Conservation (phyloP, 1,140 invertebrate genomes). For the Drosophila aff. region DNA sequence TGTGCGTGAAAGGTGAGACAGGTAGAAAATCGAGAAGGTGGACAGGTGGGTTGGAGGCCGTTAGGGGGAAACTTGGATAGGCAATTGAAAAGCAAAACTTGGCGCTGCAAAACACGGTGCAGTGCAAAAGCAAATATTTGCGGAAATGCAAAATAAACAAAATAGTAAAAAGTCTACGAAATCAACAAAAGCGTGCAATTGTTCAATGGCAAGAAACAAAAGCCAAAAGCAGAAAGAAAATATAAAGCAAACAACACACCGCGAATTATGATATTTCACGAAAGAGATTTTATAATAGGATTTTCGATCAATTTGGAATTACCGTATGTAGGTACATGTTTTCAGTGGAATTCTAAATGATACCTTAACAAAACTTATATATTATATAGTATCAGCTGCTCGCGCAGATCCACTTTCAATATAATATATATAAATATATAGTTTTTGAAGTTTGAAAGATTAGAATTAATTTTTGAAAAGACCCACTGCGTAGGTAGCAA, state of each 20-base stretch:
- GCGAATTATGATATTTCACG: background rate
- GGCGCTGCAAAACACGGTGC: constrained; percentile 4
- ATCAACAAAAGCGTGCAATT: constrained; percentile 19
- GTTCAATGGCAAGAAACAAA: constrained; percentile 30
- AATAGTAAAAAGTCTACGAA: background rate
- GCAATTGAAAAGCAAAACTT: constrained; percentile 65
- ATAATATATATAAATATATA: too few species aligned
- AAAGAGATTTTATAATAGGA: background rate
- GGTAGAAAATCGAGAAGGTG: constrained; percentile 42
- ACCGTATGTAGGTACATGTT: too few species aligned
- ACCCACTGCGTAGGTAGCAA: too few species aligned
- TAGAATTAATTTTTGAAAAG: too few species aligned
- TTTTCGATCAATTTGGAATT: too few species aligned
- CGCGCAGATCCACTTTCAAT: too few species aligned
- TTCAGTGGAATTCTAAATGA: too few species aligned
- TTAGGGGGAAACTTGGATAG: constrained; percentile 6
- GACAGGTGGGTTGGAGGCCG: constrained; percentile 11
- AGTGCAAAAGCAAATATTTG: constrained; percentile 23
- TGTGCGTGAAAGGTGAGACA: constrained; percentile 55
- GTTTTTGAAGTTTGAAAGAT: too few species aligned
- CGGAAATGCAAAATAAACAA: constrained; percentile 45
- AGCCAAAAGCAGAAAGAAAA: constrained; percentile 9
- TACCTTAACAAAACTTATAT: too few species aligned
- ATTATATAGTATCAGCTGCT: too few species aligned
- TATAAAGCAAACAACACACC: constrained; percentile 8